A percentile compares a stretch with the other conserved stretches of the same genome.
phyloP scores from a whole-genome alignment of 2,888 invertebrate genomes.

The Parnassius mnemosyne region DNA sequence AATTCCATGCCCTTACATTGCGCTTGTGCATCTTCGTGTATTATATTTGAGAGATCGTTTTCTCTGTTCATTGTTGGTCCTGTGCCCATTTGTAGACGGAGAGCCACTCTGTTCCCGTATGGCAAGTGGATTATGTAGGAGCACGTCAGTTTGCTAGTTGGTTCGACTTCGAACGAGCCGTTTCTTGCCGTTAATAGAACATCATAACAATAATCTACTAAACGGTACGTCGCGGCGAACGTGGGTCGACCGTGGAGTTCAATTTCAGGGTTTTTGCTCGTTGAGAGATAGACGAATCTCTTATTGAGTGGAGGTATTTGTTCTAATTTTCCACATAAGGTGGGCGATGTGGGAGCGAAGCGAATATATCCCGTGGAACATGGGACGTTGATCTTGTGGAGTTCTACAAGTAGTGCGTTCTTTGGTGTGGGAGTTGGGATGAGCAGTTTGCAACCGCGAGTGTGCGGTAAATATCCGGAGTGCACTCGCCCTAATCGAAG shows the following conservation, averaged over 20 bases:
- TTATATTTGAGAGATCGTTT: conserved; percentile 58
- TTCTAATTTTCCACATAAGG: conserved; percentile 85
- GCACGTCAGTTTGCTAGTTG: conserved; percentile 81
- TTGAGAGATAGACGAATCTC: conserved; percentile 77
- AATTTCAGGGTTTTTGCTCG: conserved; percentile 74
- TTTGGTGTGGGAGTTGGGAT: conserved; percentile 66
- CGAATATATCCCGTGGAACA: conserved; percentile 82
- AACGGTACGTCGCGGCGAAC: conserved; percentile 83
- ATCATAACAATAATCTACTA: conserved; percentile 87
- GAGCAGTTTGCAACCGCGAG: conserved; percentile 77
- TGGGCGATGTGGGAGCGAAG: conserved; percentile 74
- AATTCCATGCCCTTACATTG: conserved; percentile 80
- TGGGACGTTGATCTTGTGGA: conserved; percentile 85
- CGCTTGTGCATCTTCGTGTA: conserved; percentile 59
- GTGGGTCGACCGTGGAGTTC: conserved; percentile 83
- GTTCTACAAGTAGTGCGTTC: conserved; percentile 83
- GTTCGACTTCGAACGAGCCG: conserved; percentile 84
- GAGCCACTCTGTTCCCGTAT: conserved; percentile 84
- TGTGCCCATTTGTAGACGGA: conserved; percentile 81
- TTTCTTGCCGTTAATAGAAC: conserved; percentile 83
- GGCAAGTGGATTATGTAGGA: conserved; percentile 86
- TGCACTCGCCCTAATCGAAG: conserved; percentile 69
- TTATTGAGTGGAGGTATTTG: conserved; percentile 82
- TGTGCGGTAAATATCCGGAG: conserved; percentile 75
- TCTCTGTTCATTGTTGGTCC: conserved; percentile 57